These are phyloP conservation scores for Beroe forskalii DNA, from an alignment of 37 sponge, comb jelly and placozoan species.

Conservation along the genomic window DNA sequence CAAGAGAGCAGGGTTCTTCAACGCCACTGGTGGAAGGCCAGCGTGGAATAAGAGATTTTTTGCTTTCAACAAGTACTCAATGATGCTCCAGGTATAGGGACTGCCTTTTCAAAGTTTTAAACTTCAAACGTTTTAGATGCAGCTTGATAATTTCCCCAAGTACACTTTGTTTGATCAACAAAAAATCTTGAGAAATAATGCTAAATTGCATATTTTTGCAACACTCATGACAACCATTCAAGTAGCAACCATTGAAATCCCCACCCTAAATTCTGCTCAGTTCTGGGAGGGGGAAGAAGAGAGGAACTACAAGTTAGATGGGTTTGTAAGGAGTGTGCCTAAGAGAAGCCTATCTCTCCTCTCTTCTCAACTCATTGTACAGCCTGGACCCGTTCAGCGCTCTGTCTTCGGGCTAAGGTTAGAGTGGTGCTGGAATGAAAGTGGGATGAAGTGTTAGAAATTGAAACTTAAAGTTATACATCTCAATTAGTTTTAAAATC, in stretches of 20 bases:
- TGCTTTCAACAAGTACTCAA: not conserved
- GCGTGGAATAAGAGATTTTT: constrained; percentile 18
- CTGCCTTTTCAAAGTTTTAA: not conserved
- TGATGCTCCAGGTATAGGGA: constrained; percentile 1
- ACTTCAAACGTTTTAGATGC: no score
- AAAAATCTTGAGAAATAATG: not conserved
- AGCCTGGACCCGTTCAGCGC: not conserved
- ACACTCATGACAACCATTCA: not conserved
- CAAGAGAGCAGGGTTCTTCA: constrained; percentile 26
- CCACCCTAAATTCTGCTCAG: not conserved
- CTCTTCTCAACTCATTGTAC: not conserved
- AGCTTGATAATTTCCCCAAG: no score
- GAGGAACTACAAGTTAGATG: not conserved
- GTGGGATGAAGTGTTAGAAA: no score
- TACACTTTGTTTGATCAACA: not conserved
- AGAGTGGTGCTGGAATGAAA: no score
- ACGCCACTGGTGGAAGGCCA: not conserved
- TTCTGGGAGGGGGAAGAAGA: constrained; percentile 11
- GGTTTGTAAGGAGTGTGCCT: not conserved
- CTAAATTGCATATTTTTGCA: not conserved
- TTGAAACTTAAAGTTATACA: no score
- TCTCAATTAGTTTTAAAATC: no score
- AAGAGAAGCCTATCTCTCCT: not conserved
- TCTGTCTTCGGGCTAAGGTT: constrained; percentile 23
- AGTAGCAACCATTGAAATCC: no score